phyloP scores from a whole-genome alignment of 2,888 invertebrate genomes.

The Calameuta pallipes region DNA sequence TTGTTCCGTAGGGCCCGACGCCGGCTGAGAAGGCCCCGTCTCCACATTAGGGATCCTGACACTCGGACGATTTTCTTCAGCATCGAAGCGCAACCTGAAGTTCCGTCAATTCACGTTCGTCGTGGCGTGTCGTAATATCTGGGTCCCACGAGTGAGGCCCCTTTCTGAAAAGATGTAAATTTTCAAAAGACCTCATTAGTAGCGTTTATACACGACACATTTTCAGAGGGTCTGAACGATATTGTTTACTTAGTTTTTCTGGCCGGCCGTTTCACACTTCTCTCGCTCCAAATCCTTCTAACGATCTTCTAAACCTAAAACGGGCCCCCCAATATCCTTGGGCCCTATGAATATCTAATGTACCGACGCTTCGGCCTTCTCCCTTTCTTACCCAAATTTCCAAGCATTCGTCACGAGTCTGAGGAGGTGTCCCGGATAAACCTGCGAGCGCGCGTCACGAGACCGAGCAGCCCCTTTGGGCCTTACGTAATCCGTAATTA shows the following conservation, averaged over 20 bases:
- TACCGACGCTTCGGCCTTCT: background rate
- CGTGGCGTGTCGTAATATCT: background rate
- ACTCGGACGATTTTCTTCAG: background rate
- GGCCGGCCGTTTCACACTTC: background rate
- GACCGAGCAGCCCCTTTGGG: background rate
- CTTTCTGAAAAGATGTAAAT: background rate
- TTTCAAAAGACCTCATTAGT: background rate
- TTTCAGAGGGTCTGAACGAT: background rate
- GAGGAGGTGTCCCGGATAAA: background rate
- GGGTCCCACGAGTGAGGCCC: background rate
- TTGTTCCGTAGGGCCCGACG: background rate
- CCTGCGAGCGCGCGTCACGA: background rate
- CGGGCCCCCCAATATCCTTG: background rate
- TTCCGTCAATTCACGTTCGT: background rate
- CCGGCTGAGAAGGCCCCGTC: background rate
- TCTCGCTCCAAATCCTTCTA: background rate
- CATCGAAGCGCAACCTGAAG: background rate
- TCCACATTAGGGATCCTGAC: background rate
- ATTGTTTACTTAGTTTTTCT: background rate
- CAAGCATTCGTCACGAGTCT: background rate
- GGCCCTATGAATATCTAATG: background rate
- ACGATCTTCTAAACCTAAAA: background rate
- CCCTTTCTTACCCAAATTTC: background rate
- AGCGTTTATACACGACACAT: background rate
- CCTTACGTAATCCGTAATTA: constrained; percentile 1